Base-by-base conservation (phyloP, 1,140 invertebrate species). In the Melitaea cinxia region DNA sequence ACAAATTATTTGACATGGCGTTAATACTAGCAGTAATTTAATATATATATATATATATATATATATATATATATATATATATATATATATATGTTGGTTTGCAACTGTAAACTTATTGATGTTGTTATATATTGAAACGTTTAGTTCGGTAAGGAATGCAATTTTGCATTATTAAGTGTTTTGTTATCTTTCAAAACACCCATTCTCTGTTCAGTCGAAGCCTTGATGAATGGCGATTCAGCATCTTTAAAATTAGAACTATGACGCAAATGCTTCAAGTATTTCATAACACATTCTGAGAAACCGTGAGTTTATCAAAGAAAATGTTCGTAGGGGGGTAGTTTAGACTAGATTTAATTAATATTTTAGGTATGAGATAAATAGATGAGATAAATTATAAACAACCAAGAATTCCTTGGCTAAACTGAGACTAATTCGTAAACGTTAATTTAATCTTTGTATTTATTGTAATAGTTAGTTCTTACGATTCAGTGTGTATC, bases 191-290 rank as follows among this genome's bases (percentile, higher is more conserved):
- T 61, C 2, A 54, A 65, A 75, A 68, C 47, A 49, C 68, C 54
- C 45, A 72, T 70, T n/a, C 65, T 70, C 28, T 33, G 23, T 30
- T 54, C 47, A 55, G 73, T 66, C 75, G 60, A 61, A 72, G 77
- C 24, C 49, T 67, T 82, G 72, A 82, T 78, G 58, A 78, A 83
- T 78, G 68, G 63, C 61, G 53, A 47, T 60, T 65, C 65, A 72
- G 63, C 63, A 53, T 30, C 5, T 64, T 74, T 78, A 81, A 71
- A 78, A 77, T 65, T 76, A 80, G 62, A 73, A 19, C 63, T 59
- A 58, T 80, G 81, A 85, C 83, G 81, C 77, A 80, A 76, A 72
- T 26, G 21, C 53, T 53, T 56, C 9, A n/a, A 26, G 24, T 19
- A 49, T 5, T 56, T 21, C 45, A 49, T 49, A 33, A 28, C 24